A percentile compares a stretch with the other conserved stretches of the same genome.
These are phyloP conservation scores for Nettapus auritus DNA, from an alignment of 2,113 vertebrate species.

Conservation along the genomic window DNA sequence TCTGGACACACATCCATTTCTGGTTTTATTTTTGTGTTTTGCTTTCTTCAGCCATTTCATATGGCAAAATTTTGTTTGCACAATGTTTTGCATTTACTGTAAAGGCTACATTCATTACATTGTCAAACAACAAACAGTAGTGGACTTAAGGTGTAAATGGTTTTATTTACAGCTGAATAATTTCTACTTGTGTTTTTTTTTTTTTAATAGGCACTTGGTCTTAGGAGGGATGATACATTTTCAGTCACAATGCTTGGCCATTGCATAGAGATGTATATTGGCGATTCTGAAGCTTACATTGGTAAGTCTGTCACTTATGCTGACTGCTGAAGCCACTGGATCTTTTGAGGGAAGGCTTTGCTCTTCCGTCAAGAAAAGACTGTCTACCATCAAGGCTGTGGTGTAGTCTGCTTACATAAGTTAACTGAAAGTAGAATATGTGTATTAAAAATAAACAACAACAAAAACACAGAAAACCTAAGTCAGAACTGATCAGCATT, in stretches of 20 bases:
- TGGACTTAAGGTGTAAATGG: background rate
- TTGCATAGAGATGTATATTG: conserved; percentile 99
- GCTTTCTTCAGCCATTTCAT: background rate
- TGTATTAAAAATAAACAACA: background rate
- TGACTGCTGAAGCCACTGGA: background rate
- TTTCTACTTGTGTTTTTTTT: background rate
- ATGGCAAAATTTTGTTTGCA: background rate
- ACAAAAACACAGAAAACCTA: too few species aligned
- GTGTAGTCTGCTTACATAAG: background rate
- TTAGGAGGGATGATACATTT: conserved; percentile 97
- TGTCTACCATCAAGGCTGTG: background rate
- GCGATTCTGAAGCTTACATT: conserved; percentile 97
- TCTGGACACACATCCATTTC: background rate
- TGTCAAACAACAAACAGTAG: accelerated
- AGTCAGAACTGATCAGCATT: background rate
- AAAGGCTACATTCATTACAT: background rate
- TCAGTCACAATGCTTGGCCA: conserved; percentile 99
- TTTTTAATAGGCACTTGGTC: conserved; percentile 90
- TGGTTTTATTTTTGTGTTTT: background rate
- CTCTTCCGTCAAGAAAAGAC: background rate
- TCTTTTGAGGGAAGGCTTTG: background rate
- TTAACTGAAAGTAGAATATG: background rate
- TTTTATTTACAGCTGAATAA: conserved; percentile 9
- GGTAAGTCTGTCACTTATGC: conserved; percentile 72
- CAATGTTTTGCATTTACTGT: background rate